Conservation (phyloP, 2,113 vertebrate genomes). For the Patagioenas fasciata region DNA sequence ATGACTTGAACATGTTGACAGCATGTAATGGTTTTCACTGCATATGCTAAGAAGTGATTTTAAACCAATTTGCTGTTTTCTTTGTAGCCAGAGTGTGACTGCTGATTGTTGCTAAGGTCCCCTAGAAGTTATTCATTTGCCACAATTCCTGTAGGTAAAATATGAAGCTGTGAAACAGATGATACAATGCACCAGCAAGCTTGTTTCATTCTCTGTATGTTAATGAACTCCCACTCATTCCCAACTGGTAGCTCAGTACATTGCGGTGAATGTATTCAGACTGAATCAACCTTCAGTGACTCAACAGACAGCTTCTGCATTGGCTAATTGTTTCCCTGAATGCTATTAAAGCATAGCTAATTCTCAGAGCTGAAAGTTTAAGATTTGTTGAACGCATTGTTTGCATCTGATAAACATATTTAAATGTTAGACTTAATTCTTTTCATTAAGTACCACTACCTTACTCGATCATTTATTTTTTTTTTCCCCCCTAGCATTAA, state of each 20-base stretch:
- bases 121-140: background rate
- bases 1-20: conserved; percentile 32
- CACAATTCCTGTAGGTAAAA: conserved; percentile 8
- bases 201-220: background rate
- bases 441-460: background rate
- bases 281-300: background rate
- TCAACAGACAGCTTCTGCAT: background rate
- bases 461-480: accelerated
- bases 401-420: background rate
- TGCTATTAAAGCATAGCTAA: conserved; percentile 4
- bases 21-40: conserved; percentile 12
- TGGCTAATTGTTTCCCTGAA: background rate
- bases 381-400: background rate
- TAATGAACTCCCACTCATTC: conserved; percentile 2
- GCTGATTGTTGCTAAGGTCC: conserved; percentile 26
- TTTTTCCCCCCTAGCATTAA: background rate
- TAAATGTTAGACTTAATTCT: background rate
- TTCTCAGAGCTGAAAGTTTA: background rate
- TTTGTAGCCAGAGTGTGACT: conserved; percentile 44
- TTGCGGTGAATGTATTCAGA: background rate
- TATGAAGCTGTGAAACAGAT: background rate
- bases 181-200: background rate
- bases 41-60: conserved; percentile 21
- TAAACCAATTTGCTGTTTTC: conserved; percentile 62
- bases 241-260: background rate